Percentiles rank a stretch among this genome's conserved stretches.
phyloP scores from a whole-genome alignment of 1,140 invertebrate species.

The Hycleus cichorii region DNA sequence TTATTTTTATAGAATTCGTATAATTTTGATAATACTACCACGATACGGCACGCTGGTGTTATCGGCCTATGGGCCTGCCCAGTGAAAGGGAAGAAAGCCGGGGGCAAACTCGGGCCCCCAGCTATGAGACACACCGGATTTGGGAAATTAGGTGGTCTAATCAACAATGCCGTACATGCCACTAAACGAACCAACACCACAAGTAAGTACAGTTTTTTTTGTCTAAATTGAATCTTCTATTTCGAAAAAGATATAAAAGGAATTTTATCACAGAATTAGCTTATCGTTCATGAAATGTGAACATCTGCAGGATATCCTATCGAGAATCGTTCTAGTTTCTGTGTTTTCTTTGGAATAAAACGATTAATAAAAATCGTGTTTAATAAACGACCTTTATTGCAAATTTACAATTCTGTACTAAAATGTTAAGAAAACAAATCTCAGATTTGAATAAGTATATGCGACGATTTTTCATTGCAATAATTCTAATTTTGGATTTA shows the following conservation, averaged over 20 bases:
- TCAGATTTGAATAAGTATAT: too few relatives aligned
- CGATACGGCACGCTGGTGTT: constrained; percentile 26
- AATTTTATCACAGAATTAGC: not conserved
- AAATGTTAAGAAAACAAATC: too few relatives aligned
- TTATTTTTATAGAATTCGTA: too few relatives aligned
- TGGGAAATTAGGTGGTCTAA: constrained; percentile 24
- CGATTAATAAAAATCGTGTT: not conserved
- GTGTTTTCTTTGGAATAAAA: constrained; percentile 3
- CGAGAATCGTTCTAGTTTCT: not conserved
- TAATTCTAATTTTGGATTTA: too few relatives aligned
- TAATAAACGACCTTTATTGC: too few relatives aligned
- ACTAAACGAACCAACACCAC: constrained; percentile 16
- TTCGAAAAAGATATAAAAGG: not conserved
- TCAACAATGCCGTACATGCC: constrained; percentile 24
- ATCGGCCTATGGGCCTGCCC: constrained; percentile 30
- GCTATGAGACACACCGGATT: constrained; percentile 22
- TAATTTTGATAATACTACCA: not conserved
- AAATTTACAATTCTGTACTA: too few relatives aligned
- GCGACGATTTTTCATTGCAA: too few relatives aligned
- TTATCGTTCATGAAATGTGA: not conserved
- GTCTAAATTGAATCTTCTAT: not conserved
- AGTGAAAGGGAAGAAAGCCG: constrained; percentile 20
- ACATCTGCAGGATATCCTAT: not conserved
- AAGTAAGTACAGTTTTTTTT: constrained; percentile 4
- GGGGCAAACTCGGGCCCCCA: constrained; percentile 7